Conservation (phyloP, 2,888 invertebrate genomes). For the Epicampocera succincta region DNA sequence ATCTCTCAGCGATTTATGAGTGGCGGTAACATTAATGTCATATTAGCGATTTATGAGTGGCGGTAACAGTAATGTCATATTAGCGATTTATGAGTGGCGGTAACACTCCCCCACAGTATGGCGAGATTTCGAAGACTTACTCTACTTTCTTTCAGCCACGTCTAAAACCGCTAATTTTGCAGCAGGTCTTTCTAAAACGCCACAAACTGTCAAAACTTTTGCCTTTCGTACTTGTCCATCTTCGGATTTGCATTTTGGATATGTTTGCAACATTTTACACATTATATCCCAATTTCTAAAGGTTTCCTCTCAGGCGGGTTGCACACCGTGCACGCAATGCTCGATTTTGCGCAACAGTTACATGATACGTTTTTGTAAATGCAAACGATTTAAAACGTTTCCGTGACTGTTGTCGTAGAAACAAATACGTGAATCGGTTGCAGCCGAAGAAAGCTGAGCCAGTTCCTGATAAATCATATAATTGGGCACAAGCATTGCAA, state of each 20-base stretch:
- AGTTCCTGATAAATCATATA: constrained; percentile 97
- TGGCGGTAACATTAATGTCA: too few species aligned
- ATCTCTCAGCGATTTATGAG: too few species aligned
- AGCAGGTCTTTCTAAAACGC: too few species aligned
- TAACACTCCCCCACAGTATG: too few species aligned
- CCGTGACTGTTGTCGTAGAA: constrained; percentile 92
- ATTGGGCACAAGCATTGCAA: constrained; percentile 94
- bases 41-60: too few species aligned
- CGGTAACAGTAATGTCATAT: too few species aligned
- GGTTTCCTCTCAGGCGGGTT: constrained; percentile 98
- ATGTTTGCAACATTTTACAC: constrained; percentile 92
- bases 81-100: too few species aligned
- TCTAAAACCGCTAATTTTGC: too few species aligned
- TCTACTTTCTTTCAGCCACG: too few species aligned
- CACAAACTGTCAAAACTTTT: too few species aligned
- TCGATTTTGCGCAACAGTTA: constrained; percentile 95
- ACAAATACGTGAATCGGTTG: constrained; percentile 89
- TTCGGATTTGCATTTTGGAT: constrained; percentile 92
- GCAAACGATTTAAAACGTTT: constrained; percentile 86
- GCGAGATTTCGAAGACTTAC: too few species aligned
- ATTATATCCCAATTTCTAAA: constrained; percentile 90
- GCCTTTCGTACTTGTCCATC: constrained; percentile 90
- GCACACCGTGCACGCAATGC: constrained; percentile 95
- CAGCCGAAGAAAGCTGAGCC: constrained; percentile 90
- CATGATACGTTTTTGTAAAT: constrained; percentile 97